Evolutionary conservation across 23 tunicate species (phyloP), one percentile per base, ranked within the genome.

Genomic region (Diplosoma virens): DNA sequence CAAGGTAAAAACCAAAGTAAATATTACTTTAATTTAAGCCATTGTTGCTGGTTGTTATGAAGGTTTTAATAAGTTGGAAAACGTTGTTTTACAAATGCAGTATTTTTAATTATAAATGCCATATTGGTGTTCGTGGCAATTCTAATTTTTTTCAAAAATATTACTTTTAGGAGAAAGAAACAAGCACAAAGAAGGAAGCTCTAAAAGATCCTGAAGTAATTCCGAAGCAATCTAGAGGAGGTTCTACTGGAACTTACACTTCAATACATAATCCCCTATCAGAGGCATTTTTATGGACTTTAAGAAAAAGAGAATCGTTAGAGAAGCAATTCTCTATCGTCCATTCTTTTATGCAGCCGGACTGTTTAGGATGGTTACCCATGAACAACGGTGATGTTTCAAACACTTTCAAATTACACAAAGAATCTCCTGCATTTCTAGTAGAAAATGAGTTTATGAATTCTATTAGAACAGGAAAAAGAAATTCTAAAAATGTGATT

Each of bases 231-330:
- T 6, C 75, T 26, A n/a, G 75, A 4, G 20, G 20, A 7, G 53
- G 16, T 26, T 3, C 75, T 20, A 30, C 53, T 35, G 75, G 54
- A 3, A 58, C 86, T 21, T 81, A 81, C 52, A 33, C 79, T 0
- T 29, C 78, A 16, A 1, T 81, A 32, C 23, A 60, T 3, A 29
- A 11, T 27, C 86, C 86, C 30, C 45, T 81, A 25, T 61, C 79
- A 41, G 55, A 71, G 2, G 86, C 86, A 2, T 81, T 58, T 30
- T 16, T 46, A 29, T 81, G 86, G 86, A 72, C 86, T 7, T 81
- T 24, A 16, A 46, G 41, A 1, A 21, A 30, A n/a, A 28, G 28
- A 25, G 36, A 47, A 28, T 22, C 35, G 0, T 61, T 81, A 22
- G 86, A 81, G 46, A 72, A 71, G 20, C 6, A 28, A 11, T 72